Evolutionary conservation across 2,888 invertebrate genomes (phyloP).

Genomic region (Dicyrtomina minuta): DNA sequence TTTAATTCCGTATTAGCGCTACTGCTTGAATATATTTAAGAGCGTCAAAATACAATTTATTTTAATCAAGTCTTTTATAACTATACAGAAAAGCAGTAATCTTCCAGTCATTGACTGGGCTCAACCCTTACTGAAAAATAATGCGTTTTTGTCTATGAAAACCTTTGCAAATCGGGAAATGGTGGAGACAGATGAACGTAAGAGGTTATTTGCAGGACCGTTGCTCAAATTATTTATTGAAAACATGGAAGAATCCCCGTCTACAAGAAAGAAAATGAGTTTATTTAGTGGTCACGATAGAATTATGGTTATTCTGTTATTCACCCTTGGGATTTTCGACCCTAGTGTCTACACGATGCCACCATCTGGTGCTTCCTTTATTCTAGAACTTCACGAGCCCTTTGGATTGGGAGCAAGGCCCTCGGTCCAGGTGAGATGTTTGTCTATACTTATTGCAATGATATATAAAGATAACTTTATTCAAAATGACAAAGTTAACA

Average conservation of each 20-base stretch:
- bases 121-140: background rate
- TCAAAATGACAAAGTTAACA: too few species aligned
- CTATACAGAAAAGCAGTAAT: background rate
- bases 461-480: too few species aligned
- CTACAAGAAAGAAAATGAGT: background rate
- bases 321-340: background rate
- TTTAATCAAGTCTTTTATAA: too few species aligned
- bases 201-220: background rate
- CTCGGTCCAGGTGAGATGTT: background rate
- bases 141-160: background rate
- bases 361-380: background rate
- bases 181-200: background rate
- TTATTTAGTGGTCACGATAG: slow-evolving; percentile 8
- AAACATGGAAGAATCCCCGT: background rate
- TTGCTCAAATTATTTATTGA: background rate
- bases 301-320: background rate
- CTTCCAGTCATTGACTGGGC: background rate
- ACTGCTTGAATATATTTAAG: too few species aligned
- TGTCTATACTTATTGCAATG: too few species aligned
- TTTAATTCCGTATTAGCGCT: too few species aligned
- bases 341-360: background rate
- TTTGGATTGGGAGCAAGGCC: background rate
- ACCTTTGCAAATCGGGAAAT: background rate
- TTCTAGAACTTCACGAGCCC: background rate
- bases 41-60: too few species aligned